Conservation (phyloP, 2,888 invertebrate genomes). For the Trichogramma dendrolimi region DNA sequence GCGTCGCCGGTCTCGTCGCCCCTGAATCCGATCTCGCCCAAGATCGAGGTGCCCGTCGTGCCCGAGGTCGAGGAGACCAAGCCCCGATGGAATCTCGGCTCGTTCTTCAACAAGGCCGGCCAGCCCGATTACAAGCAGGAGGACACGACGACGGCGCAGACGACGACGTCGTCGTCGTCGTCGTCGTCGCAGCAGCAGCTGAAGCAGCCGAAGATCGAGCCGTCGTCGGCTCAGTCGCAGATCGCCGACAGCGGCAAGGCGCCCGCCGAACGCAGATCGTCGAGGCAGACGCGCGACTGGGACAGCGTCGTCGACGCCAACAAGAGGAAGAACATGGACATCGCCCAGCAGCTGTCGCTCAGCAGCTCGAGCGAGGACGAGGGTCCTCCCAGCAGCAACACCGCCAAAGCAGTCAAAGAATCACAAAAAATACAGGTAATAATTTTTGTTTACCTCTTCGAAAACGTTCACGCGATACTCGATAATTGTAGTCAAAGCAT, state of each 20-base stretch:
- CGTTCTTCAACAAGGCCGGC: constrained; percentile 46
- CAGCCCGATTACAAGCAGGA: constrained; percentile 33
- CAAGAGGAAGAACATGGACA: no score
- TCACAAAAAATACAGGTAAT: constrained; percentile 28
- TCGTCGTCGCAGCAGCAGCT: constrained; percentile 44
- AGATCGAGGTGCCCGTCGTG: constrained; percentile 47
- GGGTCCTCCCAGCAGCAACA: constrained; percentile 40
- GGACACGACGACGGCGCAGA: constrained; percentile 39
- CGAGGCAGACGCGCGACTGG: constrained; percentile 38
- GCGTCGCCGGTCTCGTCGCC: constrained; percentile 29
- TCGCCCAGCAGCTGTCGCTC: constrained; percentile 43
- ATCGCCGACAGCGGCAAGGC: constrained; percentile 16
- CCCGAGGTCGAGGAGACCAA: constrained; percentile 53
- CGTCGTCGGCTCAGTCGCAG: constrained; percentile 39
- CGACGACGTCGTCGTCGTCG: constrained; percentile 37
- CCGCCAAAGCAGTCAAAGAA: constrained; percentile 43
- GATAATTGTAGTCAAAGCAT: background rate
- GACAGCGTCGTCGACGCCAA: constrained; percentile 38
- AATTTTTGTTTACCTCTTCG: background rate
- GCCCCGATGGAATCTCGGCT: constrained; percentile 50
- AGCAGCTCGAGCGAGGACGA: constrained; percentile 50
- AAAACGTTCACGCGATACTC: background rate
- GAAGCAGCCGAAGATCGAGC: constrained; percentile 29
- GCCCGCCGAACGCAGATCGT: constrained; percentile 17
- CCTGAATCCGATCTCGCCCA: constrained; percentile 19